phyloP scores from a whole-genome alignment of 2,113 vertebrate genomes.

The Dasyurus viverrinus region DNA sequence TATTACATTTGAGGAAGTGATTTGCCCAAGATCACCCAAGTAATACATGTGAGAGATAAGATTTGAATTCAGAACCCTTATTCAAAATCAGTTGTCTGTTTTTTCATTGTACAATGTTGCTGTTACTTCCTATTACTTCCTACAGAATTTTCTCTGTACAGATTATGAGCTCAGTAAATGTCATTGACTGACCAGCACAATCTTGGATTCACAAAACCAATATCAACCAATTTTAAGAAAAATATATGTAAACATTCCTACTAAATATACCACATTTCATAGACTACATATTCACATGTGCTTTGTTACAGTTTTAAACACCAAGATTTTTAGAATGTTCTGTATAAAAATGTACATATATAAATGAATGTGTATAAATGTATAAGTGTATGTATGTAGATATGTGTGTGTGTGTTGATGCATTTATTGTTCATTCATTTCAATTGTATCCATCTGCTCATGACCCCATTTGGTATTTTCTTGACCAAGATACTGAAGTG shows the following conservation, averaged over 20 bases:
- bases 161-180: slow-evolving; percentile 1
- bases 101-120: neutral
- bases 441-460: neutral
- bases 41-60: neutral
- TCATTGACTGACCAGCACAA: neutral
- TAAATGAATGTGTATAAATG: neutral
- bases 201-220: neutral
- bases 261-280: neutral
- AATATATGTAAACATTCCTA: neutral
- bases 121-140: neutral
- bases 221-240: neutral
- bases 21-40: neutral
- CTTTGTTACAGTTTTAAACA: neutral
- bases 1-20: neutral
- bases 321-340: neutral
- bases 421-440: neutral
- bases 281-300: neutral
- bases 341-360: neutral
- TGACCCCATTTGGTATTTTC: neutral
- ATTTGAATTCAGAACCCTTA: neutral
- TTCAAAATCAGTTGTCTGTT: neutral
- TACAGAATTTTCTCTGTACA: neutral
- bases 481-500: neutral
- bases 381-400: neutral
- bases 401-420: neutral